Conservation (phyloP, 1,140 invertebrate species). For the Caenorhabditis brenneri region DNA sequence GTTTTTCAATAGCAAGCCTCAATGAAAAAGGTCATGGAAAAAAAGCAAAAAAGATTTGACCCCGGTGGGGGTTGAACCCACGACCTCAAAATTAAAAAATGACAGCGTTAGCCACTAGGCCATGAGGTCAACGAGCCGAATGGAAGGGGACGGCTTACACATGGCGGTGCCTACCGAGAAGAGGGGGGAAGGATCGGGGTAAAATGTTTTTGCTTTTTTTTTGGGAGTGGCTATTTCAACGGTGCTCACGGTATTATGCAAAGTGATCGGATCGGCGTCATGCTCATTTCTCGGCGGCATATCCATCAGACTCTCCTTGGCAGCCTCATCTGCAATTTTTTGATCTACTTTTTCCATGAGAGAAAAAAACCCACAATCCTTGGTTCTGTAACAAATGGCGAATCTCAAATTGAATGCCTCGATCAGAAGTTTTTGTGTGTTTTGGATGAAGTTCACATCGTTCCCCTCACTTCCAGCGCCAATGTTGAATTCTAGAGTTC, state of each 20-base stretch:
- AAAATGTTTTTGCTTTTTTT: too few species aligned
- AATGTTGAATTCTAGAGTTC: slow-evolving; percentile 82
- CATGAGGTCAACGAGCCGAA: too few species aligned
- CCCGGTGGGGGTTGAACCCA: too few species aligned
- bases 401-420: slow-evolving; percentile 99
- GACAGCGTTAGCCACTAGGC: too few species aligned
- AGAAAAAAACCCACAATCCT: slow-evolving; percentile 79
- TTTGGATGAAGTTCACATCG: slow-evolving; percentile 93
- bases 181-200: too few species aligned
- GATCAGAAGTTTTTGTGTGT: slow-evolving; percentile 89
- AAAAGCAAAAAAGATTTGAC: too few species aligned
- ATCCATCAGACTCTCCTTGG: slow-evolving; percentile 80
- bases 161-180: too few species aligned
- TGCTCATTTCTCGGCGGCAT: slow-evolving; percentile 94
- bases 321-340: not conserved
- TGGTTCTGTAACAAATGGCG: slow-evolving; percentile 94
- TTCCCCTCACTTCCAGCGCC: slow-evolving; percentile 96
- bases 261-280: slow-evolving; percentile 94
- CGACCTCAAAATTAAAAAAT: too few species aligned
- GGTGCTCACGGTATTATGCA: slow-evolving; percentile 94
- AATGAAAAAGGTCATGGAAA: too few species aligned
- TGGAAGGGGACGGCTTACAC: too few species aligned
- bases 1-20: too few species aligned
- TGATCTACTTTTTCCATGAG: not conserved
- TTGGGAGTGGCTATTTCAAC: too few species aligned